Percentiles rank a stretch among this genome's conserved stretches.
These are phyloP conservation scores for Clangula hyemalis DNA, from an alignment of 2,797 vertebrate genomes.

Conservation along the genomic window DNA sequence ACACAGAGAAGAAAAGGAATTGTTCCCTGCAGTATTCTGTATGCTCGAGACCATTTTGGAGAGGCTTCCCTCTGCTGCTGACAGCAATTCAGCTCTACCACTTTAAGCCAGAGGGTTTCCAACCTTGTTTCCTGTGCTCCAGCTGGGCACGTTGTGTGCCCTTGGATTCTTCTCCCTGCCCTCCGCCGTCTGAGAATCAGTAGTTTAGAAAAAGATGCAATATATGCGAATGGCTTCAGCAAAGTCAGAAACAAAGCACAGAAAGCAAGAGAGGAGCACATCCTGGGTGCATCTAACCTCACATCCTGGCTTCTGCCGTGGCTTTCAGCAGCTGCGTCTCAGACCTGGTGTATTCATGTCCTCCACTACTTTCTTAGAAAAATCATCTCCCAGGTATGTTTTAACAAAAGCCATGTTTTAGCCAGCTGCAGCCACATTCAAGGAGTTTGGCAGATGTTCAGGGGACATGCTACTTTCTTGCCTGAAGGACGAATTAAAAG, in stretches of 20 bases:
- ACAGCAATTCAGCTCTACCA: neutral
- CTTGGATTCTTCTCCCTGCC: neutral
- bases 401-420: neutral
- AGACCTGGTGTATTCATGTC: neutral
- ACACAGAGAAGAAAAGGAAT: neutral
- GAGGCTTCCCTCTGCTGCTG: neutral
- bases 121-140: neutral
- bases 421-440: constrained; percentile 27
- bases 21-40: neutral
- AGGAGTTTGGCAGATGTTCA: neutral
- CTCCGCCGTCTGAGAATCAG: accelerated
- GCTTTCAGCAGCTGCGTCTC: neutral
- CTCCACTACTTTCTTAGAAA: neutral
- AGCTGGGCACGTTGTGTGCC: accelerated
- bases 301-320: neutral
- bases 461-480: neutral
- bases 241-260: neutral
- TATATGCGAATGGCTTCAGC: neutral
- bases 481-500: neutral
- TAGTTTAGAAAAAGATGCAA: neutral
- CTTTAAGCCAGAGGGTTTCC: neutral
- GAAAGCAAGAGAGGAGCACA: neutral
- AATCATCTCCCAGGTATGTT: neutral
- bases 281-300: neutral
- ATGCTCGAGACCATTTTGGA: neutral